Evolutionary conservation across 1,140 invertebrate genomes (phyloP).

Genomic region (Drosophila cardini): DNA sequence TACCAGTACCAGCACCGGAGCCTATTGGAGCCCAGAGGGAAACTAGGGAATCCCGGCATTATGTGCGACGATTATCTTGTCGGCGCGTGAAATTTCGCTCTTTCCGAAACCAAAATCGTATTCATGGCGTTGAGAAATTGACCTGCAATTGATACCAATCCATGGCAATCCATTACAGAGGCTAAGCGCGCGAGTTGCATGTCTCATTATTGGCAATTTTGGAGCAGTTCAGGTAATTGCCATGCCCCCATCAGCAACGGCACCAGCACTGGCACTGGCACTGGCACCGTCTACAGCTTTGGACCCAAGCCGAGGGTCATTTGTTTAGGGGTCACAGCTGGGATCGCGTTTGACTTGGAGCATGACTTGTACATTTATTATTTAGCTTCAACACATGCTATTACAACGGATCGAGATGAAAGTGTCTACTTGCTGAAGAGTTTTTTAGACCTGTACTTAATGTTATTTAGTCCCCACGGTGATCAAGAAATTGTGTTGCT

Average conservation of each 20-base stretch:
- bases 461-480: no score
- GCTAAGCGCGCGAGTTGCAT: slow-evolving; percentile 83
- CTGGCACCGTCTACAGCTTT: not conserved
- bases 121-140: slow-evolving; percentile 68
- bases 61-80: slow-evolving; percentile 77
- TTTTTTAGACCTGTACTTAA: no score
- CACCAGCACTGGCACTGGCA: not conserved
- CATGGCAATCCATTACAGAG: slow-evolving; percentile 82
- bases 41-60: slow-evolving; percentile 83
- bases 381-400: slow-evolving; percentile 40
- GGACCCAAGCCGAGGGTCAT: slow-evolving; percentile 42
- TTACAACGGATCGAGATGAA: slow-evolving; percentile 1
- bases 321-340: slow-evolving; percentile 30
- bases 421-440: not conserved
- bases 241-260: not conserved
- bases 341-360: slow-evolving; percentile 38
- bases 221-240: slow-evolving; percentile 73
- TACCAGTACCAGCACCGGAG: not conserved
- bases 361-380: slow-evolving; percentile 67
- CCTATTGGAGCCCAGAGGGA: slow-evolving; percentile 43
- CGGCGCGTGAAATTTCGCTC: slow-evolving; percentile 74
- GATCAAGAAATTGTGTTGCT: not conserved
- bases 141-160: slow-evolving; percentile 84
- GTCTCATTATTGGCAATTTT: slow-evolving; percentile 84
- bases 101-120: slow-evolving; percentile 8